phyloP scores from a whole-genome alignment of 2,113 vertebrate genomes.

The Hemiscyllium ocellatum region DNA sequence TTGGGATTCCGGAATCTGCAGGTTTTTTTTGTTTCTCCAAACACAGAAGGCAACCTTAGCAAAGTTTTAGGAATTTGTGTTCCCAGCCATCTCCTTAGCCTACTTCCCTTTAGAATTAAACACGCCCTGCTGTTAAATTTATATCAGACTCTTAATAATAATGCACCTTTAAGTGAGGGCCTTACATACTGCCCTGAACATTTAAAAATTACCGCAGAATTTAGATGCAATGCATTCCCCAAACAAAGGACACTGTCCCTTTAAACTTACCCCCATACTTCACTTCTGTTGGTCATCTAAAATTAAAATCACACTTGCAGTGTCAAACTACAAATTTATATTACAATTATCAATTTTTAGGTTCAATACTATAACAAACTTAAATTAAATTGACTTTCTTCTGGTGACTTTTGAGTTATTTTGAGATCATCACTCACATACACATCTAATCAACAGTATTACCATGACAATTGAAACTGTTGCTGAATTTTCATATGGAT shows the following conservation, averaged over 20 bases:
- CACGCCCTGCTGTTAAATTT: not conserved
- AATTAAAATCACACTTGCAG: not conserved
- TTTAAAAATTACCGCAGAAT: not conserved
- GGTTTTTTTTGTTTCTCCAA: too few species aligned
- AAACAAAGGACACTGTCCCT: not conserved
- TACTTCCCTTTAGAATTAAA: not conserved
- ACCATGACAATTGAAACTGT: not conserved
- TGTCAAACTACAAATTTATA: not conserved
- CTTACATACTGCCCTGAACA: not conserved
- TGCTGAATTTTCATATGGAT: not conserved
- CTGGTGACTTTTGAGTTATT: not conserved
- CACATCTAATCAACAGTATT: not conserved
- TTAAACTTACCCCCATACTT: not conserved
- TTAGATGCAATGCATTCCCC: not conserved
- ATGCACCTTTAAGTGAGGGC: not conserved
- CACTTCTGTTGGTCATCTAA: not conserved
- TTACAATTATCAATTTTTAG: not conserved
- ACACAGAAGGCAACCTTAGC: not conserved
- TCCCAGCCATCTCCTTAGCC: not conserved
- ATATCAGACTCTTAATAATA: not conserved
- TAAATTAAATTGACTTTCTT: not conserved
- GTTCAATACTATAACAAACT: not conserved
- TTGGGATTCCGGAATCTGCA: too few species aligned
- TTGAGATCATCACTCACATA: not conserved
- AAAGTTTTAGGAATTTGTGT: not conserved